These are phyloP conservation scores for Vultur gryphus DNA, from an alignment of 2,797 vertebrate genomes.

Conservation along the genomic window DNA sequence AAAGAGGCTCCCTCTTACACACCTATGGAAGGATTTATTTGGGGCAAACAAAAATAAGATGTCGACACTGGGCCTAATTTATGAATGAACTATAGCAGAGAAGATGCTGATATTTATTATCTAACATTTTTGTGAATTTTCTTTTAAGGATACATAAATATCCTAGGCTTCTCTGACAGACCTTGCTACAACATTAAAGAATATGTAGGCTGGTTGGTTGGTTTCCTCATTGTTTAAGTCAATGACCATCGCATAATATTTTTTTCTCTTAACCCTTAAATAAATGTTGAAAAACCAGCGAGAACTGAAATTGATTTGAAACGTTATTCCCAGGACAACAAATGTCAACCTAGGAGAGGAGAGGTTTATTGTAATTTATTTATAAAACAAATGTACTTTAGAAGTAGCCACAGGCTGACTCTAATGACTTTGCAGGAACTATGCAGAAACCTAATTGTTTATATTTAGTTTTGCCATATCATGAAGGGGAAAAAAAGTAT, in stretches of 20 bases:
- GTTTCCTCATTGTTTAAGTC: not conserved
- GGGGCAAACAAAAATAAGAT: not conserved
- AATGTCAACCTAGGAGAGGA: not conserved
- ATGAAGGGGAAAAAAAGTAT: accelerated
- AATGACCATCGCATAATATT: not conserved
- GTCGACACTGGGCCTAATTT: not conserved
- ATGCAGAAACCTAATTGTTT: not conserved
- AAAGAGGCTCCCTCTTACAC: not conserved
- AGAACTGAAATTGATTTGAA: not conserved
- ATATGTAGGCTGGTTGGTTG: not conserved
- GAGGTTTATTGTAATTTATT: not conserved
- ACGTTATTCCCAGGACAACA: not conserved
- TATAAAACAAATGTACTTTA: not conserved
- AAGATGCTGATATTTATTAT: not conserved
- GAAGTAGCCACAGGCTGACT: not conserved
- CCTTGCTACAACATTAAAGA: not conserved
- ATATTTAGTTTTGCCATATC: not conserved
- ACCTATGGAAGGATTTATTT: not conserved
- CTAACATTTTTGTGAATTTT: not conserved
- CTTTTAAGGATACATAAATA: not conserved
- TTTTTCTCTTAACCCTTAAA: not conserved
- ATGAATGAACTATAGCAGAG: not conserved
- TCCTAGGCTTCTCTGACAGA: not conserved
- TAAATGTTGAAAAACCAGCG: not conserved
- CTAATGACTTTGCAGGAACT: not conserved